Conservation (phyloP, 2,797 vertebrate species). For the Pempheris klunzingeri region DNA sequence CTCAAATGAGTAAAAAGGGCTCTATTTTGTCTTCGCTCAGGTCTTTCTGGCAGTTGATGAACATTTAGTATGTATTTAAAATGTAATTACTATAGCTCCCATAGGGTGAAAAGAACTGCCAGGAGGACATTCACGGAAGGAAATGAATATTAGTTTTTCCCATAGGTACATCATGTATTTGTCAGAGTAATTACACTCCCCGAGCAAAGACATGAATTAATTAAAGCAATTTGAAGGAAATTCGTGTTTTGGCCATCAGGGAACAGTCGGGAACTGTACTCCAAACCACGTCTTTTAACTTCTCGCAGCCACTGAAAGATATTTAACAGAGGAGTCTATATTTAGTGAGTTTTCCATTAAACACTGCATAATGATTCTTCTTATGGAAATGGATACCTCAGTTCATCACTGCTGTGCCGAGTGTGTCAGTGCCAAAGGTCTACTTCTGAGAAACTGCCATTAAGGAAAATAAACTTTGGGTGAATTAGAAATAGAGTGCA, state of each 20-base stretch:
- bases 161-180: conserved; percentile 50
- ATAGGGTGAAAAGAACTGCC: conserved; percentile 38
- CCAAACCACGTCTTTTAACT: conserved; percentile 24
- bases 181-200: conserved; percentile 61
- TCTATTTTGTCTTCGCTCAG: conserved; percentile 41
- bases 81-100: conserved; percentile 61
- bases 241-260: conserved; percentile 51
- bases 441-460: conserved; percentile 36
- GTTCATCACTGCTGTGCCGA: conserved; percentile 44
- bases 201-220: conserved; percentile 64
- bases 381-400: conserved; percentile 48
- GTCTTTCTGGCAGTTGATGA: conserved; percentile 44
- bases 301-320: conserved; percentile 42
- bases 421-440: conserved; percentile 34
- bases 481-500: conserved; percentile 4
- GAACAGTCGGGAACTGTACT: conserved; percentile 27
- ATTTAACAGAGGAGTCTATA: conserved; percentile 50
- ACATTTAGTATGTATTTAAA: conserved; percentile 67
- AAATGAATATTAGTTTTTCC: conserved; percentile 61
- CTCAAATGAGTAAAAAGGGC: conserved; percentile 41
- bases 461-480: conserved; percentile 42
- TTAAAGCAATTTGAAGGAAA: conserved; percentile 64
- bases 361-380: conserved; percentile 42
- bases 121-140: conserved; percentile 43
- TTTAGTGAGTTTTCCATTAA: conserved; percentile 59